Conservation (phyloP, 2,113 vertebrate genomes). For the Limanda limanda region DNA sequence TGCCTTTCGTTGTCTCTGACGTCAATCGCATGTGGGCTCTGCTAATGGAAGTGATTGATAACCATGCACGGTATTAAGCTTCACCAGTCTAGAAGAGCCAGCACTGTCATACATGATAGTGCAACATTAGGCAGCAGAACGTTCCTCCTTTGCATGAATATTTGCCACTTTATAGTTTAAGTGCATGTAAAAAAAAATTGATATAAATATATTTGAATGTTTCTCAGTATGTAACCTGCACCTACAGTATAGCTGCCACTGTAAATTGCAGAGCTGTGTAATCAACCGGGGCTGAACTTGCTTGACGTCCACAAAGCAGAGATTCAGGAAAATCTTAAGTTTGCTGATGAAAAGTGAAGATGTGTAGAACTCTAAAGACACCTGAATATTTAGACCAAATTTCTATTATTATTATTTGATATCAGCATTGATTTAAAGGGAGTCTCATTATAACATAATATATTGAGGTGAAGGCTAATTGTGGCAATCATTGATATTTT, state of each 20-base stretch:
- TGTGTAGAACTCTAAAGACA: too few relatives aligned
- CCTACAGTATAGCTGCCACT: not conserved
- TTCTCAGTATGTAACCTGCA: not conserved
- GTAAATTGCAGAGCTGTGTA: too few relatives aligned
- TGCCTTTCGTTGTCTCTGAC: slow-evolving; percentile 53
- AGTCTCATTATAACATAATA: too few relatives aligned
- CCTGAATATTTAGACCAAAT: too few relatives aligned
- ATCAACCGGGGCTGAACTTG: too few relatives aligned
- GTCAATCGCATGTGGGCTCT: slow-evolving; percentile 49
- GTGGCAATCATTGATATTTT: too few relatives aligned
- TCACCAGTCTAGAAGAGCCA: slow-evolving; percentile 25
- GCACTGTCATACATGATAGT: not conserved
- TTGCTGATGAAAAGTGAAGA: too few relatives aligned
- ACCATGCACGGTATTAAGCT: slow-evolving; percentile 45
- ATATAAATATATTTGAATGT: slow-evolving; percentile 11
- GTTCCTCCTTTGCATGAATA: slow-evolving; percentile 33
- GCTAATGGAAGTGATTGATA: slow-evolving; percentile 63
- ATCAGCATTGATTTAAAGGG: too few relatives aligned
- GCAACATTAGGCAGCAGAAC: slow-evolving; percentile 10
- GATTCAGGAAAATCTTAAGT: too few relatives aligned
- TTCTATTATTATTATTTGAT: too few relatives aligned
- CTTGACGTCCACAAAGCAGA: too few relatives aligned
- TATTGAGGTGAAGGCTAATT: too few relatives aligned
- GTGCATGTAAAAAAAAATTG: not conserved
- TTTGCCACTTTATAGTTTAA: not conserved